A percentile compares a stretch with the other conserved stretches of the same genome.
phyloP scores from a whole-genome alignment of 1,140 invertebrate species.

The Drosophila saltans region DNA sequence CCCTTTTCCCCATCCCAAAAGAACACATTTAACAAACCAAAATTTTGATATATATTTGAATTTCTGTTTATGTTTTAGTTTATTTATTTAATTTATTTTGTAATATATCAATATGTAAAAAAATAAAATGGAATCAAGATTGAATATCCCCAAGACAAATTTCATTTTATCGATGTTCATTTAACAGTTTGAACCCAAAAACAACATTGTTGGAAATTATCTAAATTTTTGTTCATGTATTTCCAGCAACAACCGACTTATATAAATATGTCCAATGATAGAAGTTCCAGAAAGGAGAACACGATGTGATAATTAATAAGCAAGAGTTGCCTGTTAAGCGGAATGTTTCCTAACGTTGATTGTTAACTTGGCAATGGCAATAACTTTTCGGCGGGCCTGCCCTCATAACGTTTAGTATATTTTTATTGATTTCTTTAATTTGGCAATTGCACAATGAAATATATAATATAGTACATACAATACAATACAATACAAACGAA shows the following conservation, averaged over 20 bases:
- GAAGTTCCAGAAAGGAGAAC: too few relatives aligned
- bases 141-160: constrained; percentile 27
- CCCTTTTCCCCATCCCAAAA: constrained; percentile 7
- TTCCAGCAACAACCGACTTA: too few relatives aligned
- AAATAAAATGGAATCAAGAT: constrained; percentile 64
- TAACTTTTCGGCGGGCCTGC: not conserved
- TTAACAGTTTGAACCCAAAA: not conserved
- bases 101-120: constrained; percentile 64
- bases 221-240: too few relatives aligned
- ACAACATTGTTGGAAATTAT: too few relatives aligned
- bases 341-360: too few relatives aligned
- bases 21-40: constrained; percentile 50
- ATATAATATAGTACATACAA: constrained; percentile 31
- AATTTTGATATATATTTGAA: constrained; percentile 47
- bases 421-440: constrained; percentile 49
- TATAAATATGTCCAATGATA: too few relatives aligned
- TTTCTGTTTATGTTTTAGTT: constrained; percentile 75
- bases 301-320: too few relatives aligned
- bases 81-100: constrained; percentile 78
- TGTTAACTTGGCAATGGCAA: not conserved
- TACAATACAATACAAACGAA: constrained; percentile 36
- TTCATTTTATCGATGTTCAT: constrained; percentile 6
- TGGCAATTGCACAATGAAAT: constrained; percentile 42
- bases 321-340: too few relatives aligned
- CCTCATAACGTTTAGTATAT: constrained; percentile 34